Percentiles rank a stretch among this genome's conserved stretches.
Evolutionary conservation across 2,113 vertebrate species (phyloP).

Genomic region (Tonatia bakeri): DNA sequence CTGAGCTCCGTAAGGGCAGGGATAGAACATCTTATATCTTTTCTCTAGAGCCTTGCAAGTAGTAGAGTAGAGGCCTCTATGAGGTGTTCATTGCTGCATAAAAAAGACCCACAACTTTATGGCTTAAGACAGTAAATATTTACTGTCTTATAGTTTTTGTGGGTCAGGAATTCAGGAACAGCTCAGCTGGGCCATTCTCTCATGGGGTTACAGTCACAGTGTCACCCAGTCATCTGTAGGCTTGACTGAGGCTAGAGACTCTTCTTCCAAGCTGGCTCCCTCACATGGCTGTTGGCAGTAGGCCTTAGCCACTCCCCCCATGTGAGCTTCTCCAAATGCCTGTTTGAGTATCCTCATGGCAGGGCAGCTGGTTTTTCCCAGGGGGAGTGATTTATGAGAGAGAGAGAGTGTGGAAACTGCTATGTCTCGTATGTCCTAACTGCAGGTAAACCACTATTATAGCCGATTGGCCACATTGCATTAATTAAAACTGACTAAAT

Average conservation of each 20-base stretch:
- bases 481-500: neutral
- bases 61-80: neutral
- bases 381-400: neutral
- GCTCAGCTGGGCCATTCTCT: neutral
- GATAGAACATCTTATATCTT: neutral
- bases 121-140: neutral
- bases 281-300: neutral
- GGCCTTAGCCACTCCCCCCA: neutral
- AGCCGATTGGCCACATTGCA: neutral
- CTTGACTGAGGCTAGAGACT: neutral
- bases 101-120: neutral
- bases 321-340: neutral
- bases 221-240: neutral
- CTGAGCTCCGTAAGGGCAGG: neutral
- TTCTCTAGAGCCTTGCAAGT: neutral
- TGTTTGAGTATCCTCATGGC: neutral
- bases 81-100: neutral
- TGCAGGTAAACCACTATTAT: neutral
- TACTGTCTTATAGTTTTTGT: neutral
- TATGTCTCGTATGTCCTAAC: neutral
- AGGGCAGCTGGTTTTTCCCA: neutral
- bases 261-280: neutral
- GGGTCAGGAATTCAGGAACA: neutral
- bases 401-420: neutral
- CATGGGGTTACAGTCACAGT: neutral